Percentiles rank a stretch among this genome's conserved stretches.
Conservation (phyloP, 1,140 invertebrate species). For the Lanistes nyassanus region DNA sequence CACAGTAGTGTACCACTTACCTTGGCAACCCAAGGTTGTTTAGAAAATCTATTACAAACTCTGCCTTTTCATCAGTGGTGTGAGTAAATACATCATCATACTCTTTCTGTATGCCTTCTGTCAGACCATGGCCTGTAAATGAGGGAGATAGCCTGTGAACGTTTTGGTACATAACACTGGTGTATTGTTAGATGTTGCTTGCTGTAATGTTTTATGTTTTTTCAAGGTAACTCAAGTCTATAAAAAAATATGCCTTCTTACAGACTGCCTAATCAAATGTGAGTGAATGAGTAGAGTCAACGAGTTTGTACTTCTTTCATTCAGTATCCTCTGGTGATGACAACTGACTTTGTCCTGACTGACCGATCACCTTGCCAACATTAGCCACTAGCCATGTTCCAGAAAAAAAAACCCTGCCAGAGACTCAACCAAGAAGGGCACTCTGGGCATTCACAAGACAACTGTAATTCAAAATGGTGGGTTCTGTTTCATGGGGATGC, state of each 20-base stretch:
- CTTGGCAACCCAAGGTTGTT: conserved; percentile 27
- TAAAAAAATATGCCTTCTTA: neutral
- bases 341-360: no score
- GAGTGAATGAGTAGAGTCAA: no score
- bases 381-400: no score
- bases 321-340: no score
- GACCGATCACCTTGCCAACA: no score
- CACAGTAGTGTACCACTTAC: conserved; percentile 12
- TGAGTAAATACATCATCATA: conserved; percentile 38
- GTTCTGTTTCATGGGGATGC: no score
- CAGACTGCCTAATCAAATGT: neutral
- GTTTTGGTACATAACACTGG: neutral
- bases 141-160: neutral
- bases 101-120: conserved; percentile 25
- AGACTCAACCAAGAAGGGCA: no score
- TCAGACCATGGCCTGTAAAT: conserved; percentile 31
- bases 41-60: conserved; percentile 39
- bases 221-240: neutral
- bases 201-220: neutral
- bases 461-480: no score
- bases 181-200: neutral
- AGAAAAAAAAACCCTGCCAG: no score
- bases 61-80: conserved; percentile 32
- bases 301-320: no score
- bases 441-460: no score